Percentiles rank a stretch among this genome's conserved stretches.
Conservation (phyloP, 2,888 invertebrate genomes). For the Tineola bisselliella region DNA sequence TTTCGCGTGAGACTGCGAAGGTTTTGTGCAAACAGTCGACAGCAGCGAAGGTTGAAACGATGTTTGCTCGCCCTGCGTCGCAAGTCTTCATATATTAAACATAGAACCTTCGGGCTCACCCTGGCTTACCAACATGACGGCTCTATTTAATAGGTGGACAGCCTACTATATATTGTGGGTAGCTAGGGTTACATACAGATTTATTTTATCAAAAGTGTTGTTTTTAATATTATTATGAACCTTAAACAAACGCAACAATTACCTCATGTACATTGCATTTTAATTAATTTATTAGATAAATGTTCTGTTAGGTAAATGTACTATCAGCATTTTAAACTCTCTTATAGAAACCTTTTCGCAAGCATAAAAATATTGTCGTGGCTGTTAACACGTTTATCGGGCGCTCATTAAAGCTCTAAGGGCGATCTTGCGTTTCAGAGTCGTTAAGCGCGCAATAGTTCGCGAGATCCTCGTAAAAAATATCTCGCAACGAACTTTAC, state of each 20-base stretch:
- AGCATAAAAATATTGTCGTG: conserved; percentile 66
- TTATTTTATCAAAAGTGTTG: background rate
- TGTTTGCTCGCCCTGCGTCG: conserved; percentile 62
- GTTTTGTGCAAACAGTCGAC: conserved; percentile 49
- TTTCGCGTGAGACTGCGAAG: conserved; percentile 60
- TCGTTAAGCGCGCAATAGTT: conserved; percentile 70
- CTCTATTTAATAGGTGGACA: conserved; percentile 4
- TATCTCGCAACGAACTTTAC: conserved; percentile 67
- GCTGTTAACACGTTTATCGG: conserved; percentile 68
- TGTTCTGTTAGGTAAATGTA: background rate
- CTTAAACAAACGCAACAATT: too few relatives aligned
- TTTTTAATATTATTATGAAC: too few relatives aligned
- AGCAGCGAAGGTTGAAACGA: conserved; percentile 46
- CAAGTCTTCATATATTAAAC: conserved; percentile 66
- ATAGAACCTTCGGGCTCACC: conserved; percentile 32
- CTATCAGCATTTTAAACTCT: background rate
- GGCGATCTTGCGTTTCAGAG: conserved; percentile 63
- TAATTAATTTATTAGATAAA: background rate
- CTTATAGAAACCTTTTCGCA: conserved; percentile 48
- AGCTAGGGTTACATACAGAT: background rate
- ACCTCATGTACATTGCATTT: too few relatives aligned
- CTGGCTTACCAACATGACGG: conserved; percentile 18
- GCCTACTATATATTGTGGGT: background rate
- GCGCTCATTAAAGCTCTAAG: conserved; percentile 64
- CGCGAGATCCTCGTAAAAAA: conserved; percentile 69